Base-by-base conservation (phyloP, 2,797 vertebrate species). In the Triplophysa yarkandensis region DNA sequence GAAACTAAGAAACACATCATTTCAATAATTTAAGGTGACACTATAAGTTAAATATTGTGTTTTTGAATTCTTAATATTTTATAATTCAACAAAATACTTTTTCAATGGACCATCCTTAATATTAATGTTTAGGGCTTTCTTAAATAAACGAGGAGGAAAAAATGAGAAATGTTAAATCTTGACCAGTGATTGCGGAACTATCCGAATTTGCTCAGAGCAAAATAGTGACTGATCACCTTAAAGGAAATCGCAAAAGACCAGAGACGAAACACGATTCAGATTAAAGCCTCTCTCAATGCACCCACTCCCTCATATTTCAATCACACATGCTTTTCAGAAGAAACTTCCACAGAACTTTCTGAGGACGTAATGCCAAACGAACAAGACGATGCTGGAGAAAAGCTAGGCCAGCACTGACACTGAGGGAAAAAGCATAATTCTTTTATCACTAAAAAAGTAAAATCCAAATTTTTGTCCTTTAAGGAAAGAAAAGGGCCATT, bases 101-200 rank as follows among this genome's bases (percentile, higher is more conserved):
- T 52, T 30, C 21, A 54, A 52, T 21, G 3, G 4, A n/a, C 17
- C 60, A 43, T n/a, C 4, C 23, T 41, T 63, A 0, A 1, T n/a
- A 8, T 54, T 48, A 25, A 19, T 23, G 23, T 21, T 55, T 6
- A 21, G 17, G 17, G 17, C 6, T 10, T 70, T 39, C 27, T 3
- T 52, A 55, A 55, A 28, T 27, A 36, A 16, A 48, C 6, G 19
- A 52, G 1, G 28, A 2, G 25, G 16, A 11, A 72, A 52, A 16
- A 3, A 9, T 6, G 11, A 6, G 3, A 36, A 63, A 14, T 4
- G 11, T 57, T 8, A 30, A 43, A 58, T 3, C 34, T 27, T 61
- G 16, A 25, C 43, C 43, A 41, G 57, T 64, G 71, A 74, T 77
- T 77, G 74, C 76, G 78, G 64, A 52, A 64, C 43, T 58, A 68